Evolutionary conservation across 2,888 invertebrate species (phyloP), one percentile per base, ranked within the genome.

Genomic region (Pomacea canaliculata): DNA sequence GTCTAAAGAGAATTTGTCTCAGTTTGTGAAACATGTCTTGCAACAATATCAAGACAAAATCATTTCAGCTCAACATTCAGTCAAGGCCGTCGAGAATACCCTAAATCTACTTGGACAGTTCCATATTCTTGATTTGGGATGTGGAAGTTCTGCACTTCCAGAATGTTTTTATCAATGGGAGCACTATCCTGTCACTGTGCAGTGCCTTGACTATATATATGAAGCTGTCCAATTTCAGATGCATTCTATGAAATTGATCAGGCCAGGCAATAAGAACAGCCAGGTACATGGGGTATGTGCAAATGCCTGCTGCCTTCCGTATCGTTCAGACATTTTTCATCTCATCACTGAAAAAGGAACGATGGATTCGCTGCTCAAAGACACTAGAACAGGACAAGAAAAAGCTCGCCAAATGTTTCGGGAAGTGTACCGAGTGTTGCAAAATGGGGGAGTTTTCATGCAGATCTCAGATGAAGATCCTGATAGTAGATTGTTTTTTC

Each of bases 391-490:
- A 7, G 80, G 79, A 60, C 48, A 71, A 16, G 19, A 8, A 0
- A 76, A 76, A 16, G 51, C 73, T 63, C 16, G 60, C 9, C 13
- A 37, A 56, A 78, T 80, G 79, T 59, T 82, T 73, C 51, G 23
- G 13, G 79, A 79, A 70, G 72, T 79, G 51, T 65, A 60, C 12
- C 59, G 79, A 19, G 71, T 79, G n/a, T 56, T 79, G 63, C 49
- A 60, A 19, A 59, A 49, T 1, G 76, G 74, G 49, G 81, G 81
- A 1, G 60, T 71, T 66, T 80, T 77, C 56, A 23, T 80, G 65
- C 81, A 82, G 65, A 73, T 80, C 19, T 77, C 80, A 9, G 81
- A 80, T 68, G 81, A 82, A 70, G 80, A 82, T 68, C 81, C 81
- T n/a, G 81, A 82, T 27, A 66, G 70, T 16, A 67, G 81, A 18